Conservation (phyloP, 1,140 invertebrate species). For the Brachionus manjavacas region DNA sequence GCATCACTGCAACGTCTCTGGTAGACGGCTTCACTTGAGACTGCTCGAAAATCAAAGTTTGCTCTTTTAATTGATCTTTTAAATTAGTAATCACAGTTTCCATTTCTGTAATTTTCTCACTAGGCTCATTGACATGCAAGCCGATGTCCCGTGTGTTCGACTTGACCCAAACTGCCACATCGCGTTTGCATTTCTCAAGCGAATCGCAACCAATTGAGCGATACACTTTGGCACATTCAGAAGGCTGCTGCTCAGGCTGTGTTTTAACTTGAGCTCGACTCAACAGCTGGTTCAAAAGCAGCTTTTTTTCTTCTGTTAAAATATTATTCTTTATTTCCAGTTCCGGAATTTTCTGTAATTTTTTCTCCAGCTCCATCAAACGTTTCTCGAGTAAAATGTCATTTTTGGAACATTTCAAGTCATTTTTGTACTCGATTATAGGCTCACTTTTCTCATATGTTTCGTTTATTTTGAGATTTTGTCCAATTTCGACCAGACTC, state of each 20-base stretch:
- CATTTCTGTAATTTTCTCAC: neutral
- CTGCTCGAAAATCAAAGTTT: constrained; percentile 28
- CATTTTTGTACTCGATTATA: neutral
- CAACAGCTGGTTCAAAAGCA: neutral
- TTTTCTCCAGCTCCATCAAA: constrained; percentile 14
- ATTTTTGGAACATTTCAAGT: neutral
- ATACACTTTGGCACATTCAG: neutral
- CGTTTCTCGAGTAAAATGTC: neutral
- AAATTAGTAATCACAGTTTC: constrained; percentile 28
- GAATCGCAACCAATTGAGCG: constrained; percentile 38
- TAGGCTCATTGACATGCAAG: neutral
- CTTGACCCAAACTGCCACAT: neutral
- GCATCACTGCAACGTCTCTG: constrained; percentile 32
- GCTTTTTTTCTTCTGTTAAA: constrained; percentile 20
- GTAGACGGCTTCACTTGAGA: neutral
- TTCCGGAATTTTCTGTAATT: constrained; percentile 18
- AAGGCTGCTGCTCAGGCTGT: neutral
- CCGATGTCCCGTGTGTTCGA: neutral
- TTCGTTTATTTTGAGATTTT: constrained; percentile 37
- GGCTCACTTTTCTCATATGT: neutral
- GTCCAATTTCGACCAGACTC: neutral
- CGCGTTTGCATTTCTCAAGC: neutral
- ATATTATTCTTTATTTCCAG: constrained; percentile 37
- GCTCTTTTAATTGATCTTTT: constrained; percentile 32
- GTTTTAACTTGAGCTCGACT: neutral